A percentile compares a stretch with the other conserved stretches of the same genome.
Evolutionary conservation across 2,797 vertebrate genomes (phyloP).

Genomic region (Tenualosa thibaudeaui): DNA sequence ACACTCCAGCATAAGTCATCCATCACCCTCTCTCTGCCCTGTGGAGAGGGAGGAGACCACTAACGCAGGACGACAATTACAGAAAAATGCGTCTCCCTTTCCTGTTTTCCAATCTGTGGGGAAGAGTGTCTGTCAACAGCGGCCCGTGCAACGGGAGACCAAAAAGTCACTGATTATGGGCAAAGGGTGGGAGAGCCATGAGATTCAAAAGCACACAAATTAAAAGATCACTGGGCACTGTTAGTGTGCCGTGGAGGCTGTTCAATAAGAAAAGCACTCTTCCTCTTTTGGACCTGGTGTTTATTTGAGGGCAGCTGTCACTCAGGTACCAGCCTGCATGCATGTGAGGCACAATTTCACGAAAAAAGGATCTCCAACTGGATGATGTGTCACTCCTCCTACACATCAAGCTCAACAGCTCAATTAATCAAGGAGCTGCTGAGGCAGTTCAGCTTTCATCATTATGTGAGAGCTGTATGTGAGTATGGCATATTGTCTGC

Average conservation of each 20-base stretch:
- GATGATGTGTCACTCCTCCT: not conserved
- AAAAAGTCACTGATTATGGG: not conserved
- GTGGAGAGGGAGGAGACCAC: slow-evolving; percentile 3
- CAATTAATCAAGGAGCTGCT: not conserved
- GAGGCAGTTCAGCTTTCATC: not conserved
- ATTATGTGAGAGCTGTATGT: not conserved
- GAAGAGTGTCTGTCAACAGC: not conserved
- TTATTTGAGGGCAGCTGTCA: not conserved
- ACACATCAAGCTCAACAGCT: slow-evolving; percentile 10
- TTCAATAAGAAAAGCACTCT: not conserved
- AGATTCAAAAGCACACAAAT: not conserved
- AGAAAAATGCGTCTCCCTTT: slow-evolving; percentile 2
- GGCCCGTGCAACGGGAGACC: not conserved
- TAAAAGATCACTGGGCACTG: not conserved
- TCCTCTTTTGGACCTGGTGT: not conserved
- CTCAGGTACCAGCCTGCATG: not conserved
- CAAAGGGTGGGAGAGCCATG: not conserved
- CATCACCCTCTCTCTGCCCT: not conserved
- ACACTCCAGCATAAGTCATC: not conserved
- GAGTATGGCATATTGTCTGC: not conserved
- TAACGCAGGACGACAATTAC: slow-evolving; percentile 15
- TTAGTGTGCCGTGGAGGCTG: not conserved
- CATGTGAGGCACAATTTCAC: not conserved
- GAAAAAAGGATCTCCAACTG: not conserved
- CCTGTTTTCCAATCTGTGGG: slow-evolving; percentile 20